A percentile compares a stretch with the other conserved stretches of the same genome.
Evolutionary conservation across 2,113 vertebrate species (phyloP).

Genomic region (Muscicapa adusta): DNA sequence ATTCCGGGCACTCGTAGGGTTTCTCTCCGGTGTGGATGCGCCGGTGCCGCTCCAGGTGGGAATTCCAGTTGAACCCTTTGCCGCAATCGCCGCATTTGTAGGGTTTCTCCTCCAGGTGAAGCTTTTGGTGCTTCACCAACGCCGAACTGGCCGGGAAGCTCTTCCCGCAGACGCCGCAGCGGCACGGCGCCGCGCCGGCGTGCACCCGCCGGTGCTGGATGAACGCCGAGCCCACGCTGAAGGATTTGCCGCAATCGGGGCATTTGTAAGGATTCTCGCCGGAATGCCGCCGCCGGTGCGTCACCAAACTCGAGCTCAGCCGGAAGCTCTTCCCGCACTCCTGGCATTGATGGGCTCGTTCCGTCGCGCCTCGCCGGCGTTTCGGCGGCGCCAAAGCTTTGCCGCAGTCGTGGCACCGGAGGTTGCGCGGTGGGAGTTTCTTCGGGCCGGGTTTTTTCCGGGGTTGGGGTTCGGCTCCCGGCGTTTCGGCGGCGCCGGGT

Average conservation of each 20-base stretch:
- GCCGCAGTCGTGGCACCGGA: neutral
- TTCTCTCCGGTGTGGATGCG: neutral
- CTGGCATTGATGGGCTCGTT: neutral
- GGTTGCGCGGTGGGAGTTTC: too few relatives aligned
- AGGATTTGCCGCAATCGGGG: neutral
- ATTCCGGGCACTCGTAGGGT: constrained; percentile 16
- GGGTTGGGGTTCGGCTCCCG: too few relatives aligned
- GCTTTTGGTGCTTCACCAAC: neutral
- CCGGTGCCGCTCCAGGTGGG: constrained; percentile 64
- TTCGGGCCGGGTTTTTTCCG: too few relatives aligned
- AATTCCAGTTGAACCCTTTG: constrained; percentile 68
- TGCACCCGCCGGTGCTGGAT: neutral
- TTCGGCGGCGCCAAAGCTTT: neutral
- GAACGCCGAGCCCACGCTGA: neutral
- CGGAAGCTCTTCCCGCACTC: constrained; percentile 83
- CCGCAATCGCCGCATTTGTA: neutral
- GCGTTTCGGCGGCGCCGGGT: too few relatives aligned
- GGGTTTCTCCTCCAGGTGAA: neutral
- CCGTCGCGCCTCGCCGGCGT: neutral
- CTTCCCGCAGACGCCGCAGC: neutral
- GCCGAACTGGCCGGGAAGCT: rapidly evolving
- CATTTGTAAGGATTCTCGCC: neutral
- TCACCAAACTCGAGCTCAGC: neutral
- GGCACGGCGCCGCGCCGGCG: neutral
- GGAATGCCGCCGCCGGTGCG: rapidly evolving